Base-by-base conservation (phyloP, 2,888 invertebrate genomes). In the Sesamia inferens region DNA sequence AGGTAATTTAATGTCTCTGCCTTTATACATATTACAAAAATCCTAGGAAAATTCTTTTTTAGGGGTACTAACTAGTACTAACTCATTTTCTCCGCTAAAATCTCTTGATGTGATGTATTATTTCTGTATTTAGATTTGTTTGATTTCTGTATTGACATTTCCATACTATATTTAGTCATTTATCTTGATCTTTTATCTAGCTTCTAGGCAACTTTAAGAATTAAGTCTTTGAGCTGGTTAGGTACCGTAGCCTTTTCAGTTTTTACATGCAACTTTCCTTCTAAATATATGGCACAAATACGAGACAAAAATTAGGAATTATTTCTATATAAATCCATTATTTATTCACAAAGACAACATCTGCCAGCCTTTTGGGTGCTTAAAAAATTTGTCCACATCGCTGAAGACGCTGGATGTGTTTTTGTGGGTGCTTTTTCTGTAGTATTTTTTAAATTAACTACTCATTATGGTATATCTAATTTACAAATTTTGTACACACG, bases 181-280 rank as follows among this genome's bases (percentile, higher is more conserved):
- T 70, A 24, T 13, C 19, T 39, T 48, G n/a, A 22, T 19, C 22
- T 47, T 19, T 19, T 14, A 31, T 64, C 13, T 24, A 70, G 44
- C 10, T 71, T 44, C 42, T n/a, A 13, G 14, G 24, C 54, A 24
- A 39, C 39, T 44, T 69, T 70, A 24, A 42, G 10, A 51, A 69
- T 47, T 47, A 19, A 4, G 10, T 7, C 19, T 19, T 19, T 2
- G 8, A 8, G 19, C 48, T 48, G 7, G 8, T 0, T 51, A 51
- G 51, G 2, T 51, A 51, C 51, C 19, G 51, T n/a, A 51, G 10
- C 16, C 6, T 0, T 14, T 48, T 51, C 19, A 19, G 10, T 51
- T 4, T 8, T 51, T 51, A n/a, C 19, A 19, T 51, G 51, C n/a
- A 10, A n/a, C 19, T 19, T 51, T 10, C 10, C 8, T 51, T 51